phyloP scores from a whole-genome alignment of 2,888 invertebrate species.

The Drosophila paracracens region DNA sequence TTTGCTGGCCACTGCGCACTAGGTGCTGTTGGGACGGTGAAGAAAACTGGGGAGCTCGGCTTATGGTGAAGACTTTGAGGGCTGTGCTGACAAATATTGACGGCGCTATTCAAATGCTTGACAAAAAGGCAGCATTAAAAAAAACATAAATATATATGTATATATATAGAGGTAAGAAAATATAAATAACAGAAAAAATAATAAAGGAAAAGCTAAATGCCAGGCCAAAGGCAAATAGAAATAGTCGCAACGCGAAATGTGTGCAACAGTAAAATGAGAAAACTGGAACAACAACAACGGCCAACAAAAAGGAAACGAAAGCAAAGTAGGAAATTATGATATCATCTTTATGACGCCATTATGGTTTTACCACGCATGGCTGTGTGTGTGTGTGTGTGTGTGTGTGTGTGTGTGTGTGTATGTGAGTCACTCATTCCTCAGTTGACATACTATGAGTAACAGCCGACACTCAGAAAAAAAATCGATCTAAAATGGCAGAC shows the following conservation, averaged over 20 bases:
- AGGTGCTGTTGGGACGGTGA: not conserved
- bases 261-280: constrained; percentile 52
- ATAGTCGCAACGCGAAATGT: constrained; percentile 39
- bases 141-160: not conserved
- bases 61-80: constrained; percentile 33
- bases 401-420: constrained; percentile 20
- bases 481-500: not conserved
- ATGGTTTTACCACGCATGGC: constrained; percentile 49
- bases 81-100: constrained; percentile 68
- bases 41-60: constrained; percentile 19
- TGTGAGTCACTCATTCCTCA: constrained; percentile 35
- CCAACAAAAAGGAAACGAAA: constrained; percentile 39
- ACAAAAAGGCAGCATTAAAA: constrained; percentile 38
- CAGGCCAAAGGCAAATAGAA: constrained; percentile 51
- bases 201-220: constrained; percentile 44
- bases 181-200: constrained; percentile 29
- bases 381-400: constrained; percentile 21
- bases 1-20: constrained; percentile 62
- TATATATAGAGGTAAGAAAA: not conserved
- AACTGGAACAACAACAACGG: constrained; percentile 39
- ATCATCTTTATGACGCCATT: constrained; percentile 78
- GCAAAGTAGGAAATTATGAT: constrained; percentile 77
- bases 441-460: constrained; percentile 65
- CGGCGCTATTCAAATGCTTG: constrained; percentile 62
- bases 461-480: not conserved